phyloP scores from a whole-genome alignment of 2,888 invertebrate genomes.

The Myathropa florea region DNA sequence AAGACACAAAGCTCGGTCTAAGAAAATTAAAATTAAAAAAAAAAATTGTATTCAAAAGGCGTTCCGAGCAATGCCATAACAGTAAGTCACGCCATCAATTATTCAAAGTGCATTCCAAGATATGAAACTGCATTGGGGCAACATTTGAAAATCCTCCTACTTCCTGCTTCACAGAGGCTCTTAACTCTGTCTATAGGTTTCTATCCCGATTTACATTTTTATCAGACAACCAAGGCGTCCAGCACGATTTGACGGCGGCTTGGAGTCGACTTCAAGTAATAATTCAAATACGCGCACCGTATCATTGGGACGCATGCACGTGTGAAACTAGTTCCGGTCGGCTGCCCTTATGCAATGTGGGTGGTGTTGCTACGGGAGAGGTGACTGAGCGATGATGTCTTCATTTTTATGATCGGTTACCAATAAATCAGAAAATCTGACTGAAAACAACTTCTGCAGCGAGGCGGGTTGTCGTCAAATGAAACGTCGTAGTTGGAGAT shows the following conservation, averaged over 20 bases:
- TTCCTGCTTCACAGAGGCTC: constrained; percentile 19
- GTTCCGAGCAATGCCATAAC: constrained; percentile 31
- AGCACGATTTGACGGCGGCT: neutral
- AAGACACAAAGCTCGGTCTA: neutral
- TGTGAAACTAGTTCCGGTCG: constrained; percentile 43
- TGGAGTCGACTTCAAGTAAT: constrained; percentile 7
- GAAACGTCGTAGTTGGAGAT: constrained; percentile 7
- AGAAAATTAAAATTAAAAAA: too few species aligned
- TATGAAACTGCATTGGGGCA: constrained; percentile 16
- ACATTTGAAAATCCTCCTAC: neutral
- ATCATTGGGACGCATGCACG: constrained; percentile 20
- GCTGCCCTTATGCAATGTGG: neutral
- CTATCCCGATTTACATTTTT: constrained; percentile 28
- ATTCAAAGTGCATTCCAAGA: constrained; percentile 39
- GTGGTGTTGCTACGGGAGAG: neutral
- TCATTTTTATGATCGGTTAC: neutral
- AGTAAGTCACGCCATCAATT: constrained; percentile 4
- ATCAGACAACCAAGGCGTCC: neutral
- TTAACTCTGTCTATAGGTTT: neutral
- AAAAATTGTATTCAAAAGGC: constrained; percentile 36
- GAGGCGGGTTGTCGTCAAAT: neutral
- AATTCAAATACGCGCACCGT: neutral
- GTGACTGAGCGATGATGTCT: neutral
- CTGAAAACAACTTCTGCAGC: neutral
- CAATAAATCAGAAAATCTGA: neutral